These are phyloP conservation scores for Crotalus helleri DNA, from an alignment of 2,113 vertebrate genomes.

Conservation along the genomic window DNA sequence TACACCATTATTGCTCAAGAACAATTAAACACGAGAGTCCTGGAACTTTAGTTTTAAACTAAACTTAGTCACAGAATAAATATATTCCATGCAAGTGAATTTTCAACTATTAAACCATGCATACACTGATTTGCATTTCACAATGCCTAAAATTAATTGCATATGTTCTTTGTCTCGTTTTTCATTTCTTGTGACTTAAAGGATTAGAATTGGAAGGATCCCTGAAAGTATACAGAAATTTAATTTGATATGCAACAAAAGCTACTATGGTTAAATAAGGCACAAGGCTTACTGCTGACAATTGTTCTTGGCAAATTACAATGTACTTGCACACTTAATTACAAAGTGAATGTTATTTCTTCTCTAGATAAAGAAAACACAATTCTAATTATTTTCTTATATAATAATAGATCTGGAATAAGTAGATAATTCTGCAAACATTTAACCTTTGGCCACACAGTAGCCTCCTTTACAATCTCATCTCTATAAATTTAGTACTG, in stretches of 20 bases:
- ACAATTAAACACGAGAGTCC: background rate
- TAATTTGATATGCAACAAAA: conserved; percentile 37
- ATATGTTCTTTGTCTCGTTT: conserved; percentile 34
- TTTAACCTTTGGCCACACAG: background rate
- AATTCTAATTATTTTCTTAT: conserved; percentile 29
- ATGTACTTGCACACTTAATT: conserved; percentile 3
- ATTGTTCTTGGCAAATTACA: conserved; percentile 43
- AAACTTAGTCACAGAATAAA: conserved; percentile 14
- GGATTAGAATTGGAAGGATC: conserved; percentile 40
- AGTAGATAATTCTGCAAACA: background rate
- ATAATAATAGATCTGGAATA: background rate
- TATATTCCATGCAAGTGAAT: background rate
- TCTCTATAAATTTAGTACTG: background rate
- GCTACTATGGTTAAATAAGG: conserved; percentile 29
- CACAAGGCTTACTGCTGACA: background rate
- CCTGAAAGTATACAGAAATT: conserved; percentile 57
- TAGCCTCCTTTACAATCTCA: background rate
- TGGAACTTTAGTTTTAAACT: background rate
- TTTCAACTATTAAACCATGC: conserved; percentile 1
- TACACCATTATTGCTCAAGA: background rate
- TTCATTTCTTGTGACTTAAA: conserved; percentile 38
- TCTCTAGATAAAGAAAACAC: conserved; percentile 32
- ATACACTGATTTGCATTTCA: conserved; percentile 38
- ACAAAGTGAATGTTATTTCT: conserved; percentile 11
- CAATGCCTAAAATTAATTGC: conserved; percentile 43